Evolutionary conservation across 2,888 invertebrate species (phyloP), one percentile per base, ranked within the genome.

Genomic region (Leucophenga montana): DNA sequence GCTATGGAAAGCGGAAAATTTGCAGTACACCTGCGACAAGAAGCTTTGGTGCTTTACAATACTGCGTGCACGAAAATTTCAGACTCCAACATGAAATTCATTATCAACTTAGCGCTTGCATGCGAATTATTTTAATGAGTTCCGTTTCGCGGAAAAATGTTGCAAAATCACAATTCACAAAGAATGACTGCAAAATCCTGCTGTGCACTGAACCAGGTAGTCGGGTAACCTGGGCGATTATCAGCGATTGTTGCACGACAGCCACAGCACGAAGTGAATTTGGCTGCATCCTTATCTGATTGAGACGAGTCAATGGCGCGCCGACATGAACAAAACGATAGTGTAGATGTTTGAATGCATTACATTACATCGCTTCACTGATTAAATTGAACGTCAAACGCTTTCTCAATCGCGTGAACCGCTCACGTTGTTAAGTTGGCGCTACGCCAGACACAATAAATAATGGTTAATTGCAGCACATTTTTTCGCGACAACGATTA

Each of bases 401-500:
- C 18, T 20, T 56, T 46, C 14, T 46, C 46, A 14, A 14, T 46
- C n/a, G 46, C n/a, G 46, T 13, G 18, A 18, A 18, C 56, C 13
- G 18, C 56, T 56, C 56, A 22, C n/a, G 57, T n/a, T 39, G 8
- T n/a, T n/a, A n/a, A n/a, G 31, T 57, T 62, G 61, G 61, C 61
- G 16, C 20, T 33, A 4, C 27, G 68, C 73, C 79, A 85, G 85
- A 85, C 82, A 84, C 82, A 82, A 86, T 86, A 85, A 85, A 85
- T 86, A 86, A 85, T 83, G 74, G 83, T 85, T 85, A 85, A 85
- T 86, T 85, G 86, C 86, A 76, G 77, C 74, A 75, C 78, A 83
- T 81, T 39, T 44, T 62, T 62, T 62, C 61, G 27, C 27, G 27
- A 27, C 27, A 27, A 27, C 27, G 27, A 3, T 27, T 27, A 27